Conservation (phyloP, 2,797 vertebrate genomes). For the Dicrostonyx torquatus region DNA sequence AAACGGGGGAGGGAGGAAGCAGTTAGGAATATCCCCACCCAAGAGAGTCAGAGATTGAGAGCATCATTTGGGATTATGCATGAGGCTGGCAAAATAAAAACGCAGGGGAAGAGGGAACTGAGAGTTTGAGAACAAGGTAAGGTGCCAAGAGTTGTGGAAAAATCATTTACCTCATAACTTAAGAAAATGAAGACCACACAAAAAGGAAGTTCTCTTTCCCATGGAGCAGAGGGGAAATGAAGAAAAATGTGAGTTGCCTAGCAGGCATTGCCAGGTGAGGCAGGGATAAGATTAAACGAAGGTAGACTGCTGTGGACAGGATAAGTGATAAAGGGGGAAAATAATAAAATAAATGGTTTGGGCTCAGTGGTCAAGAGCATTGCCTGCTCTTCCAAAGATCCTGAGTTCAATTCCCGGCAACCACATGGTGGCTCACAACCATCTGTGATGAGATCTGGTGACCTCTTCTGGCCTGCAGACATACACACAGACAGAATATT, state of each 20-base stretch:
- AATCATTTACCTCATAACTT: not conserved
- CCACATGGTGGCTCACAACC: too few relatives aligned
- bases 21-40: not conserved
- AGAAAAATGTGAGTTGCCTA: not conserved
- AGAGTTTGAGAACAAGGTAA: constrained; percentile 6
- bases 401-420: too few relatives aligned
- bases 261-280: constrained; percentile 2
- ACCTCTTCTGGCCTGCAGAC: too few relatives aligned
- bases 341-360: constrained; percentile 19
- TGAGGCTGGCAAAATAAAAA: constrained; percentile 34
- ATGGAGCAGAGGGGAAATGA: not conserved
- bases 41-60: not conserved
- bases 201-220: constrained; percentile 9
- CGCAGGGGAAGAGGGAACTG: not conserved
- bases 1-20: not conserved
- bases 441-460: too few relatives aligned
- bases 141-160: not conserved
- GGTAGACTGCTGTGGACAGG: not conserved
- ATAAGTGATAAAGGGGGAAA: not conserved
- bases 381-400: too few relatives aligned
- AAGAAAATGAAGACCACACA: not conserved
- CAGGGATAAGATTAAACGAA: not conserved
- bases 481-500: too few relatives aligned
- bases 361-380: too few relatives aligned
- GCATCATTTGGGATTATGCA: constrained; percentile 21